phyloP scores from a whole-genome alignment of 2,113 vertebrate species.

The Carassius gibelio region DNA sequence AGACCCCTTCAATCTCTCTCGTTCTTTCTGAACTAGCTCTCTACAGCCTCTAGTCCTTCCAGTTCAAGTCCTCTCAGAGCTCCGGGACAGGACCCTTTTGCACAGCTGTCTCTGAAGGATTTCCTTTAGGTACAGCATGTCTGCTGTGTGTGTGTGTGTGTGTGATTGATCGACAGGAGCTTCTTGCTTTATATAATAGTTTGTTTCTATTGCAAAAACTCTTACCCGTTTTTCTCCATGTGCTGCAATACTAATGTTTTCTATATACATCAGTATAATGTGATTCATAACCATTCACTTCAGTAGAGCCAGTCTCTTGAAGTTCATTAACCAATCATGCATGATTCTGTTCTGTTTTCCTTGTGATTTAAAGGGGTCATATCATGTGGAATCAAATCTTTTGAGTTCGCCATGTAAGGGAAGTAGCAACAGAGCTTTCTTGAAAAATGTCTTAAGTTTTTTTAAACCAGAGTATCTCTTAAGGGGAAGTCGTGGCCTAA shows the following conservation, averaged over 20 bases:
- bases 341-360: background rate
- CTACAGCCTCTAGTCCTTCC: conserved; percentile 90
- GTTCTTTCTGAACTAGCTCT: conserved; percentile 86
- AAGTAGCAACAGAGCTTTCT: background rate
- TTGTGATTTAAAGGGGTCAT: conserved; percentile 9
- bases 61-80: conserved; percentile 92
- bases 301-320: background rate
- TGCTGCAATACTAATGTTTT: background rate
- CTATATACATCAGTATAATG: background rate
- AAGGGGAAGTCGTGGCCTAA: no score
- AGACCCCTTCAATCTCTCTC: conserved; percentile 79
- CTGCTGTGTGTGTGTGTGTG: conserved; percentile 48
- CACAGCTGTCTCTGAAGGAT: conserved; percentile 92
- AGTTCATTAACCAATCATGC: conserved; percentile 2
- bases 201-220: conserved; percentile 8
- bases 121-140: conserved; percentile 93
- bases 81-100: conserved; percentile 90
- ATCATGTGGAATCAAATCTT: background rate
- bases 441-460: background rate
- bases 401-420: background rate
- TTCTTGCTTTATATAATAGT: background rate
- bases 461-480: background rate
- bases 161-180: conserved; percentile 24
- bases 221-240: background rate
- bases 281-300: background rate